Evolutionary conservation across 2,797 vertebrate genomes (phyloP).

Genomic region (Carcharodon carcharias): DNA sequence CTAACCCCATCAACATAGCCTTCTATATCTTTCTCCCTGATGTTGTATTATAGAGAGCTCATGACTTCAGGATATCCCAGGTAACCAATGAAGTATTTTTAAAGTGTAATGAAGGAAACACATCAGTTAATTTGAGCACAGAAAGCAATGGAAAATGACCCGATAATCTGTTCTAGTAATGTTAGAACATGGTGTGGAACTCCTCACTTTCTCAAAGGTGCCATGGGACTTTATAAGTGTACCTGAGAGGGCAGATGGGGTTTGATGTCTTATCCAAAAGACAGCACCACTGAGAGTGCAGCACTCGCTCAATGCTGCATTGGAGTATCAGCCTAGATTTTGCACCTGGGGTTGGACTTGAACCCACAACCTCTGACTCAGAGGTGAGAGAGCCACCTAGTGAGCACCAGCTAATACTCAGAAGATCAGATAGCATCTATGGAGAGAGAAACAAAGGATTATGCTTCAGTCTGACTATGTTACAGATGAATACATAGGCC

Average conservation of each 20-base stretch:
- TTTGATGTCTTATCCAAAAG: not conserved
- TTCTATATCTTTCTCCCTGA: not conserved
- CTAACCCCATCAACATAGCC: not conserved
- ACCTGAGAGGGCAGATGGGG: not conserved
- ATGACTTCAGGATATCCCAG: not conserved
- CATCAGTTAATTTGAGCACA: not conserved
- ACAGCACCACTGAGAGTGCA: not conserved
- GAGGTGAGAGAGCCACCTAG: not conserved
- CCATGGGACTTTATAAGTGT: not conserved
- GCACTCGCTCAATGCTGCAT: not conserved
- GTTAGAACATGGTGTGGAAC: not conserved
- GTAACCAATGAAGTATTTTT: not conserved
- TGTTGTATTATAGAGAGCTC: not conserved
- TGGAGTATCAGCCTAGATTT: not conserved
- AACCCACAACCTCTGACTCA: not conserved
- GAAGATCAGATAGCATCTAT: not conserved
- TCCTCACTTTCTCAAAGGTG: not conserved
- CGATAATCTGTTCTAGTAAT: not conserved
- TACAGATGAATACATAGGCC: no score
- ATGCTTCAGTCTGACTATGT: no score
- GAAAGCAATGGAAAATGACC: not conserved
- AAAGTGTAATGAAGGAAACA: not conserved
- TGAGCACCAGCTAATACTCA: not conserved
- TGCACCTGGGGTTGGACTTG: not conserved
- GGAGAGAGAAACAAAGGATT: not conserved